Evolutionary conservation across 2,888 invertebrate genomes (phyloP).

Genomic region (Sialis lutaria): DNA sequence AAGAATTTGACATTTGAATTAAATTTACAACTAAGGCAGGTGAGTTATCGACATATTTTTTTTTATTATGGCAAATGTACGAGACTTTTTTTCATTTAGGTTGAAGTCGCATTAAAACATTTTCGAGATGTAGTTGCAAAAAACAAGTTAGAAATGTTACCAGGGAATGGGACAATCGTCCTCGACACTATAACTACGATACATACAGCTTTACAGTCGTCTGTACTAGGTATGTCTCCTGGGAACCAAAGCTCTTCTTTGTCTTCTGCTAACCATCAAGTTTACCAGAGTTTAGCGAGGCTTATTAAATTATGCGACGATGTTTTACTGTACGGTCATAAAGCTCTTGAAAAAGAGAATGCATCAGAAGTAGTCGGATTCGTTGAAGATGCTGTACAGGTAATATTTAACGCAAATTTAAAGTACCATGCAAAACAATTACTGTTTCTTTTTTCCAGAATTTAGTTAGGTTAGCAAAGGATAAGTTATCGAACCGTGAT

Average conservation of each 20-base stretch:
- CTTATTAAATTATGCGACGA: slow-evolving; percentile 82
- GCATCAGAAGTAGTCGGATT: slow-evolving; percentile 50
- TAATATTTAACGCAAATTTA: slow-evolving; percentile 17
- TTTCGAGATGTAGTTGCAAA: slow-evolving; percentile 86
- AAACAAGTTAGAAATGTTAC: slow-evolving; percentile 81
- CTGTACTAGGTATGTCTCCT: slow-evolving; percentile 8
- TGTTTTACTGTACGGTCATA: slow-evolving; percentile 57
- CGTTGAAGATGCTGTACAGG: slow-evolving; percentile 56
- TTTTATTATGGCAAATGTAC: too few species aligned
- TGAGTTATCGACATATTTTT: slow-evolving; percentile 10
- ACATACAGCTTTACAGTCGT: slow-evolving; percentile 35
- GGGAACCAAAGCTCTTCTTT: slow-evolving; percentile 38
- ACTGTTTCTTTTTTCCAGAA: slow-evolving; percentile 28
- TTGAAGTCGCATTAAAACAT: slow-evolving; percentile 65
- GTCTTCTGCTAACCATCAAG: slow-evolving; percentile 65
- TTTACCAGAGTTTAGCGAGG: slow-evolving; percentile 73
- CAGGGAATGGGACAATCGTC: slow-evolving; percentile 85
- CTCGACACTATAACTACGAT: slow-evolving; percentile 83
- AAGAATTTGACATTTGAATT: slow-evolving; percentile 47
- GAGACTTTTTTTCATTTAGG: slow-evolving; percentile 22
- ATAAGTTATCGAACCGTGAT: slow-evolving; percentile 39
- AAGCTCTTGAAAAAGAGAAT: slow-evolving; percentile 43
- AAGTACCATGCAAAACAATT: neutral
- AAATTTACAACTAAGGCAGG: slow-evolving; percentile 57
- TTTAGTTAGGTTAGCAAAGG: slow-evolving; percentile 61